Base-by-base conservation (phyloP, 2,113 vertebrate species). In the Ancistrus triradiatus region DNA sequence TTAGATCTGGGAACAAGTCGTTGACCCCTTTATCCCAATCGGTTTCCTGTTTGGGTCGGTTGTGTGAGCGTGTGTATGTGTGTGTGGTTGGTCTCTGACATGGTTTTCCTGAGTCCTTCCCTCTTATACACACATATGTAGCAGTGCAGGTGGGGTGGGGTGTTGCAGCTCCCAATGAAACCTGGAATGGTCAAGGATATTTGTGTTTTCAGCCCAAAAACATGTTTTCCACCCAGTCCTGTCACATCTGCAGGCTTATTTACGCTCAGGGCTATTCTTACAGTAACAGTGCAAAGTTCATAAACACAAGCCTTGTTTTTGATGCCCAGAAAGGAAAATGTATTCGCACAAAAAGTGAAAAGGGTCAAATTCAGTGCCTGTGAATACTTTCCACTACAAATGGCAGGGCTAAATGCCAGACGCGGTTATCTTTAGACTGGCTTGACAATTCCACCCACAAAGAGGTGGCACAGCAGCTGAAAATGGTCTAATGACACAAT, bases 151-250 rank as follows among this genome's bases (percentile, higher is more conserved):
- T 85, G 80, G 74, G 73, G 18, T 37, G 44, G 14, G 19, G 44
- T 37, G 43, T 56, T 65, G 35, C 42, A 57, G 33, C 55, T 55
- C 40, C 17, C 62, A 65, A 24, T 46, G 55, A 55, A 55, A 55
- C 51, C 27, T 37, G 18, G 8, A 65, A 14, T 75, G 63, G 75
- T 78, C 76, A 83, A 86, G 87, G 86, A 89, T 86, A 85, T 82
- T 77, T 80, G 73, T 78, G 75, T 80, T 74, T 79, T 77, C 63
- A 17, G 56, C 76, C 76, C 84, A 87, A 74, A 88, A 90, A 89
- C 89, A 89, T 88, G 87, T 90, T 91, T 90, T 89, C 74, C 81
- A 75, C 80, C 66, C 74, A 62, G 78, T 75, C 76, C 65, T 79
- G 70, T 80, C 79, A 85, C 86, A 88, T 87, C 85, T 87, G 84